Conservation (phyloP, 2,888 invertebrate species). For the Scaptomyza caliginosa region DNA sequence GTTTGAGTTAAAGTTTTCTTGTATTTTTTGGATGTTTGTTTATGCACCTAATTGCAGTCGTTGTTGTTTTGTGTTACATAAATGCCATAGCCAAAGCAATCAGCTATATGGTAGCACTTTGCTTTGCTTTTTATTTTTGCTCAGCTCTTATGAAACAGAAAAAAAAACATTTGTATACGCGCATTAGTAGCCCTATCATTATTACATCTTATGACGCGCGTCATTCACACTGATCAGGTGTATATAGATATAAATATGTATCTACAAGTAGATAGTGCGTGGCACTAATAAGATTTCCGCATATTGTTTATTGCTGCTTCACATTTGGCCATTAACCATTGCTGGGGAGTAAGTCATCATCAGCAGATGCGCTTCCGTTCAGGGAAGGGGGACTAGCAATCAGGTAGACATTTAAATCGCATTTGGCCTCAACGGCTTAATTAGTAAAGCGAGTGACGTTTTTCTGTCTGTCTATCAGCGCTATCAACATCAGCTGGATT, state of each 20-base stretch:
- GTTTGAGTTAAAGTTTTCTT: background rate
- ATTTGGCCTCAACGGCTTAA: slow-evolving; percentile 56
- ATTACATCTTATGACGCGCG: slow-evolving; percentile 44
- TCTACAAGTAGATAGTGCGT: slow-evolving; percentile 35
- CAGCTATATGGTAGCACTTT: slow-evolving; percentile 22
- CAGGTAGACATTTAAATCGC: slow-evolving; percentile 10
- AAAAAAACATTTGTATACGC: slow-evolving; percentile 39
- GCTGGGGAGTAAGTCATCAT: background rate
- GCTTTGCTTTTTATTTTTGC: slow-evolving; percentile 9
- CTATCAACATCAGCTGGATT: slow-evolving; percentile 17
- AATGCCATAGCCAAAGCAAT: slow-evolving; percentile 34
- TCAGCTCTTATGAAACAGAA: slow-evolving; percentile 35
- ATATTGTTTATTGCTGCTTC: slow-evolving; percentile 47
- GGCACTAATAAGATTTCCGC: slow-evolving; percentile 69
- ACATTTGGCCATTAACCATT: slow-evolving; percentile 45
- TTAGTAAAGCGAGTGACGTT: slow-evolving; percentile 50
- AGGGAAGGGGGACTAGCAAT: too few relatives aligned
- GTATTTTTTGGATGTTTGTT: slow-evolving; percentile 36
- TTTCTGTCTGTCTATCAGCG: slow-evolving; percentile 44
- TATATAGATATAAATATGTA: slow-evolving; percentile 14
- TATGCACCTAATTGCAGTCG: slow-evolving; percentile 57
- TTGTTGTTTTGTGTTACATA: slow-evolving; percentile 30
- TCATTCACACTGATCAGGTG: slow-evolving; percentile 36
- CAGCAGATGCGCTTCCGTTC: slow-evolving; percentile 65
- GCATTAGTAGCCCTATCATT: slow-evolving; percentile 60